Conservation (phyloP, 2,797 vertebrate species). For the Erethizon dorsatum region DNA sequence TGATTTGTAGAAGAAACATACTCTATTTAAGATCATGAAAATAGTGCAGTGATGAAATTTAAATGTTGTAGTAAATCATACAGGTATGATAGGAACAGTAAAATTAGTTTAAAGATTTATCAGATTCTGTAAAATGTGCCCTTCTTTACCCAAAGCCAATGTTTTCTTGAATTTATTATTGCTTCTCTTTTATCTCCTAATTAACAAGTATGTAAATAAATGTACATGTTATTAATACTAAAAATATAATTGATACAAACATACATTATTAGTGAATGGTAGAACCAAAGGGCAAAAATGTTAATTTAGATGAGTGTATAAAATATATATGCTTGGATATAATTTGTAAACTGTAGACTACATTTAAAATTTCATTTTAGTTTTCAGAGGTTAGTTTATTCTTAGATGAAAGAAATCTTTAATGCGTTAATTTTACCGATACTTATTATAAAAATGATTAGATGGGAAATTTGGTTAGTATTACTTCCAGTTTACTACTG, state of each 20-base stretch:
- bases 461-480: background rate
- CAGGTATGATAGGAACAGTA: background rate
- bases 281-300: background rate
- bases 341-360: background rate
- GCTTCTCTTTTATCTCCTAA: conserved; percentile 1
- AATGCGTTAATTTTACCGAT: conserved; percentile 37
- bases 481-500: conserved; percentile 24
- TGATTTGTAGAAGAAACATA: conserved; percentile 8
- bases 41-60: background rate
- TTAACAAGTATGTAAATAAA: conserved; percentile 48
- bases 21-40: conserved; percentile 54
- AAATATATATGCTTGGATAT: background rate
- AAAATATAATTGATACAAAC: conserved; percentile 22
- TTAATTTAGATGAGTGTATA: background rate
- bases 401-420: conserved; percentile 39
- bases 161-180: conserved; percentile 26
- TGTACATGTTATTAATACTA: background rate
- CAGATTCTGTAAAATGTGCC: background rate
- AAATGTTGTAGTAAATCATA: background rate
- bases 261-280: background rate
- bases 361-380: conserved; percentile 17
- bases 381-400: conserved; percentile 63
- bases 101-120: conserved; percentile 10
- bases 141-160: background rate
- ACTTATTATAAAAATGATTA: background rate